Evolutionary conservation across 2,888 invertebrate genomes (phyloP).

Genomic region (Trachelus tabidus): DNA sequence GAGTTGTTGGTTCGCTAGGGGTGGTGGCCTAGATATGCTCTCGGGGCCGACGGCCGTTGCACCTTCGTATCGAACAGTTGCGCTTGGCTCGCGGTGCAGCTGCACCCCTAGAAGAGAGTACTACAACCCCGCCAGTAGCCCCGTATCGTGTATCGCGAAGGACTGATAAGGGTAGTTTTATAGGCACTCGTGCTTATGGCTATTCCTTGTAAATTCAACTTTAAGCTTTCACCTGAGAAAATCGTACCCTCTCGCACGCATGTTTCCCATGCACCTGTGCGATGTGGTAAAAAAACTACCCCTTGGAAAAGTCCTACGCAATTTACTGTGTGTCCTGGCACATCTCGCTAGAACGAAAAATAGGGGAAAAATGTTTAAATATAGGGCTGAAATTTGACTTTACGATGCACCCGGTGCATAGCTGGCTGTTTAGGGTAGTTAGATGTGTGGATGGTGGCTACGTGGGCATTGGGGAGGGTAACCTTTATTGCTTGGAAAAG

Average conservation of each 20-base stretch:
- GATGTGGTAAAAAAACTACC: background rate
- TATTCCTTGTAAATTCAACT: background rate
- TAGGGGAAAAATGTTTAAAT: background rate
- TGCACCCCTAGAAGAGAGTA: slow-evolving; percentile 34
- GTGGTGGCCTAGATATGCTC: slow-evolving; percentile 56
- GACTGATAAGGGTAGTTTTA: background rate
- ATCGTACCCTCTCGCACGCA: background rate
- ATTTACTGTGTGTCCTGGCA: background rate
- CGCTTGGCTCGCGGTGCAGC: slow-evolving; percentile 41
- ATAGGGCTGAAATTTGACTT: background rate
- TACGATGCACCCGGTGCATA: background rate
- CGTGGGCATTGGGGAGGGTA: slow-evolving; percentile 30
- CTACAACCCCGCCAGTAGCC: background rate
- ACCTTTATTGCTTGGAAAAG: slow-evolving; percentile 52
- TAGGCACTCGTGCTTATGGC: background rate
- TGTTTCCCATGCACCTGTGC: background rate
- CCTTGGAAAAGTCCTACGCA: background rate
- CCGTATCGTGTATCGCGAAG: background rate
- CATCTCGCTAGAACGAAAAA: background rate
- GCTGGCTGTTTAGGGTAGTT: background rate
- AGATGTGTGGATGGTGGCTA: background rate
- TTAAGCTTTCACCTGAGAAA: background rate
- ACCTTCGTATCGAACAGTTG: slow-evolving; percentile 56
- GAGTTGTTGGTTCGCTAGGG: slow-evolving; percentile 22
- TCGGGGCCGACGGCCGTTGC: slow-evolving; percentile 59